Conservation (phyloP, 2,113 vertebrate species). For the Zootoca vivipara region DNA sequence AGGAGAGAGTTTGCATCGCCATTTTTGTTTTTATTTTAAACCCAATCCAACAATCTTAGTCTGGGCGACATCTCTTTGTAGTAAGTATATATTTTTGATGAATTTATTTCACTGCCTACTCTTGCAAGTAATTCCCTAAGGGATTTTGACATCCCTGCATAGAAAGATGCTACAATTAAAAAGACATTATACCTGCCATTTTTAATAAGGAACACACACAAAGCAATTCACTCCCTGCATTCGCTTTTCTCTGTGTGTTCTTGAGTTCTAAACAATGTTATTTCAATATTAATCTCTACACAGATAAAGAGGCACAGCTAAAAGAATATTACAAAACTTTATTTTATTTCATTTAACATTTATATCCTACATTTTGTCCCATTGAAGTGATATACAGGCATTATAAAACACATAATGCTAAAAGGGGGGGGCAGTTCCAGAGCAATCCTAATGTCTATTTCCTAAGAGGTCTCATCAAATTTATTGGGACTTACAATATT, state of each 20-base stretch:
- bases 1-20: conserved; percentile 51
- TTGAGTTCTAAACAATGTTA: conserved; percentile 32
- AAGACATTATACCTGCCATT: conserved; percentile 32
- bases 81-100: conserved; percentile 61
- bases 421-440: neutral
- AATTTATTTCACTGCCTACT: conserved; percentile 51
- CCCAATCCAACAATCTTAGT: conserved; percentile 22
- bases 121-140: conserved; percentile 56
- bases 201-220: conserved; percentile 59
- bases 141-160: conserved; percentile 38
- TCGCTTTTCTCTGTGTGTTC: conserved; percentile 22
- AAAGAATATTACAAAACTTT: neutral
- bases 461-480: neutral
- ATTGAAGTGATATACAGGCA: neutral
- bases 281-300: conserved; percentile 60
- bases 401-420: neutral
- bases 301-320: neutral
- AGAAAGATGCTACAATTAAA: conserved; percentile 40
- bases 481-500: neutral
- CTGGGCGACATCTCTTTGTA: conserved; percentile 49
- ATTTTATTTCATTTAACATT: neutral
- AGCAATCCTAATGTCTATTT: neutral
- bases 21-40: too few species aligned
- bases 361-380: neutral
- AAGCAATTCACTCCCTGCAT: conserved; percentile 3